Conservation (phyloP, 2,797 vertebrate species). For the Acipenser oxyrinchus region DNA sequence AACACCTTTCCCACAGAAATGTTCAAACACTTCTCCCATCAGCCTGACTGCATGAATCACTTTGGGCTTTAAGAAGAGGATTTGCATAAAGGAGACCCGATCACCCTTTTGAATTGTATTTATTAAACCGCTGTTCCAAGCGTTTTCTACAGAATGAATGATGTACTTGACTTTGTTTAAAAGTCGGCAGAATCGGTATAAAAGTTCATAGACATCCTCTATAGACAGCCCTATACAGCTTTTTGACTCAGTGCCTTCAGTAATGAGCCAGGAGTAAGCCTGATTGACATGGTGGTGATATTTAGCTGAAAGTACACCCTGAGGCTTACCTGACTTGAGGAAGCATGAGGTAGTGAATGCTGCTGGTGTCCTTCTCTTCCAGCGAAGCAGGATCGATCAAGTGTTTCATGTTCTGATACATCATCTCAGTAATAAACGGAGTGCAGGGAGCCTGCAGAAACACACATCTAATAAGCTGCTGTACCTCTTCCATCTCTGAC, state of each 20-base stretch:
- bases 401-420: constrained; percentile 89
- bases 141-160: too few relatives aligned
- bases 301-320: background rate
- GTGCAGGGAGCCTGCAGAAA: constrained; percentile 84
- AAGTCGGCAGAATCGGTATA: too few relatives aligned
- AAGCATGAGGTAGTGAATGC: constrained; percentile 97
- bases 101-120: too few relatives aligned
- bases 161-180: too few relatives aligned
- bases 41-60: too few relatives aligned
- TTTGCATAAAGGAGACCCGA: too few relatives aligned
- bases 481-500: background rate
- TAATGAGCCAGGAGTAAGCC: background rate
- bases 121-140: too few relatives aligned
- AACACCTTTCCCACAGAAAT: too few relatives aligned
- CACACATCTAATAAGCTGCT: background rate
- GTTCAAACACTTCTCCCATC: too few relatives aligned
- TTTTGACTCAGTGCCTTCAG: background rate
- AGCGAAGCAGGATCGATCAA: constrained; percentile 76
- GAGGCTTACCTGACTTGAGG: constrained; percentile 78
- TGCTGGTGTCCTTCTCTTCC: constrained; percentile 78
- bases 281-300: constrained; percentile 1
- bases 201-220: too few relatives aligned
- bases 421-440: constrained; percentile 95
- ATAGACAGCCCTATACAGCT: too few relatives aligned
- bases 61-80: too few relatives aligned